These are phyloP conservation scores for Chamaea fasciata DNA, from an alignment of 2,113 vertebrate genomes.

Conservation along the genomic window DNA sequence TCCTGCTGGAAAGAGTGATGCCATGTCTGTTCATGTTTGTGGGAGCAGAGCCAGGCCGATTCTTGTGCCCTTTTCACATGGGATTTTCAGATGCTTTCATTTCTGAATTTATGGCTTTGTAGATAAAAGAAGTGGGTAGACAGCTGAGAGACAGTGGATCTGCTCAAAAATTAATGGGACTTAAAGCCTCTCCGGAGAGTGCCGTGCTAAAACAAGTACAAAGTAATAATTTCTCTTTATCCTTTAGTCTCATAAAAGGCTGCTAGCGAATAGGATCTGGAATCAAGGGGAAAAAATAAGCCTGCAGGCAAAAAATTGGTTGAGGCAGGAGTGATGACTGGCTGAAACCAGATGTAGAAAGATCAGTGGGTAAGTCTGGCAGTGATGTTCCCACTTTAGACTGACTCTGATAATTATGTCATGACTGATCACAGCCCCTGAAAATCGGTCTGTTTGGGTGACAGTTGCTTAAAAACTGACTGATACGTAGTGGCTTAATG, in stretches of 20 bases:
- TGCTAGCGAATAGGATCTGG: not conserved
- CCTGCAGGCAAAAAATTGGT: not conserved
- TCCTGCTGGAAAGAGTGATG: not conserved
- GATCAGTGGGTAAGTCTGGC: not conserved
- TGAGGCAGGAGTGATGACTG: not conserved
- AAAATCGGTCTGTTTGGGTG: fast-evolving
- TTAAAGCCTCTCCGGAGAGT: not conserved
- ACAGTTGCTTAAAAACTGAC: not conserved
- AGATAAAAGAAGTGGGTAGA: not conserved
- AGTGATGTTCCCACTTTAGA: not conserved
- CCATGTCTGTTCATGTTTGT: not conserved
- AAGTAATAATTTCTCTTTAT: not conserved
- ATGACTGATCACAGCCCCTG: not conserved
- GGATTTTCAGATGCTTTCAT: not conserved
- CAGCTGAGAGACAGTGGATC: not conserved
- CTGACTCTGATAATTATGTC: not conserved
- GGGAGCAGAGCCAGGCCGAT: not conserved
- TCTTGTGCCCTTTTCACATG: not conserved
- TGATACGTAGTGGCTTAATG: not conserved
- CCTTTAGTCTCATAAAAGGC: not conserved
- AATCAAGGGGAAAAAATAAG: not conserved
- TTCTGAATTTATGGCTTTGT: not conserved
- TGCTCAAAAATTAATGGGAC: not conserved
- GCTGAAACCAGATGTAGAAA: not conserved
- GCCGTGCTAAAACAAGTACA: not conserved